Base-by-base conservation (phyloP, 2,797 vertebrate species). In the Florisuga fusca region DNA sequence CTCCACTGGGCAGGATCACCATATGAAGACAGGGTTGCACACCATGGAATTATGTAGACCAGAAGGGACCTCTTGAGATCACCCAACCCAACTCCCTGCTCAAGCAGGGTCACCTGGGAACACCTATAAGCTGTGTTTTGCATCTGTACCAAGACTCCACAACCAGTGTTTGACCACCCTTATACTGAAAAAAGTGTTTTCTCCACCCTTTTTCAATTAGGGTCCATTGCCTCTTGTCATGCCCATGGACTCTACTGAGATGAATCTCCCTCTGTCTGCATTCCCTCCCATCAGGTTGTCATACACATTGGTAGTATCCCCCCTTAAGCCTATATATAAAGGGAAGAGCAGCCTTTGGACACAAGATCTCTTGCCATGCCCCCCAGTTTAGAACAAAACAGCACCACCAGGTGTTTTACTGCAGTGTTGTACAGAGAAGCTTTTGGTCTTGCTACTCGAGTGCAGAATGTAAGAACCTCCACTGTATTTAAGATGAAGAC, bases 301-400 rank as follows among this genome's bases (percentile, higher is more conserved):
- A 43, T 7, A 43, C 7, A 16, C 15, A 74, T 20, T 3, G 25
- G 15, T 0, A 73, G 5, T 15, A 23, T n/a, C 22, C 17, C 6
- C 8, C 53, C 21, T 23, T 1, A 22, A 17, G 4, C 26, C 45
- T 48, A 46, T 22, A 36, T 4, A 63, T 7, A 36, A 82, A 46
- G 15, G 17, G 2, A 66, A 33, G 16, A 57, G 21, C 29, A 72
- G 6, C 14, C 45, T 67, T 73, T 4, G 10, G 6, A 14, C 31
- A 10, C 0, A 41, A 27, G 5, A 51, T 11, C 20, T 61, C 62
- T 22, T 26, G 33, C n/a, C 50, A 57, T 4, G 5, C 2, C 2
- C 21, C n/a, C 12, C 14, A 31, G 13, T 53, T 72, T 20, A 31
- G 41, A 86, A 33, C 54, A 72, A 46, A 61, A 4, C 11, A 25